These are phyloP conservation scores for Patiria miniata DNA, from an alignment of 35 echinoderm and acorn worm species.

Conservation along the genomic window DNA sequence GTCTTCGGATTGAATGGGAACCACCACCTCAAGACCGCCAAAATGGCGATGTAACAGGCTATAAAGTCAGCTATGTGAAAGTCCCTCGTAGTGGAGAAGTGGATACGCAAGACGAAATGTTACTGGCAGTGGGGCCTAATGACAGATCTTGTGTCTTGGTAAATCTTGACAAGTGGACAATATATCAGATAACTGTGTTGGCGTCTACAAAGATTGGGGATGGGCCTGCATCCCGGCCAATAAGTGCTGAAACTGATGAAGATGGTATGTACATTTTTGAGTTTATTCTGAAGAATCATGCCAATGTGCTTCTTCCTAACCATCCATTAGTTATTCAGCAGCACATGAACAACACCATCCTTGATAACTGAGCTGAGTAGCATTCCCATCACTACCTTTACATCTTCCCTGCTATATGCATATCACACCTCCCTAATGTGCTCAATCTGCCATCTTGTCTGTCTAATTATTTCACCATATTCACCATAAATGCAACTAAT, in stretches of 20 bases:
- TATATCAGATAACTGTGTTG: conserved; percentile 76
- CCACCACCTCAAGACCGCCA: conserved; percentile 69
- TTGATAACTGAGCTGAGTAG: too few species aligned
- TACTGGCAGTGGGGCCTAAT: conserved; percentile 44
- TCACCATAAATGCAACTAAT: too few species aligned
- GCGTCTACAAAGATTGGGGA: conserved; percentile 82
- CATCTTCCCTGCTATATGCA: too few species aligned
- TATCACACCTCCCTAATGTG: too few species aligned
- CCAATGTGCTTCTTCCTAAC: too few species aligned
- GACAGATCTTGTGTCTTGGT: conserved; percentile 38
- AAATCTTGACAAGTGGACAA: conserved; percentile 76
- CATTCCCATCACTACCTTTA: too few species aligned
- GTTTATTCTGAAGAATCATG: neutral
- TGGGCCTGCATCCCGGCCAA: conserved; percentile 72
- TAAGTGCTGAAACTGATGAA: conserved; percentile 76
- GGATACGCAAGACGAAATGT: neutral
- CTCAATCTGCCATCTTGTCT: too few species aligned
- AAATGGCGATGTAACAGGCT: conserved; percentile 91
- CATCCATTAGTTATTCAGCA: too few species aligned
- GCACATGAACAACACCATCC: too few species aligned
- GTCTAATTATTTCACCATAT: too few species aligned
- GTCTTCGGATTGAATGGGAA: conserved; percentile 74
- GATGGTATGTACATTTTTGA: conserved; percentile 79
- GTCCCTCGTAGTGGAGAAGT: conserved; percentile 27
- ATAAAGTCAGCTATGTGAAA: conserved; percentile 80